Percentiles rank a stretch among this genome's conserved stretches.
These are phyloP conservation scores for Cetonia aurata DNA, from an alignment of 2,888 invertebrate genomes.

Conservation along the genomic window DNA sequence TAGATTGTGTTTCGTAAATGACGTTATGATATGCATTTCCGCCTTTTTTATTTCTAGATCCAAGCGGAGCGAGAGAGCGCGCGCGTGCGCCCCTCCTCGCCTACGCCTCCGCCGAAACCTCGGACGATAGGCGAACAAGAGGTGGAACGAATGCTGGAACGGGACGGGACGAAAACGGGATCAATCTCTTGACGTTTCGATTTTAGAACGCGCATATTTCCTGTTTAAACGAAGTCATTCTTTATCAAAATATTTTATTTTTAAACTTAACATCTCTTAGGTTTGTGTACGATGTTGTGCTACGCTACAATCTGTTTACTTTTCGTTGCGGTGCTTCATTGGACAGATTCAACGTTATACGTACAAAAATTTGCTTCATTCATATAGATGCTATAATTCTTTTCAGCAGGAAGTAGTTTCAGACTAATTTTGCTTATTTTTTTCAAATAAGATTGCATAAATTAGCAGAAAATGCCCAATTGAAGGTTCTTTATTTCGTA, in stretches of 20 bases:
- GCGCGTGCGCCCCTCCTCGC: constrained; percentile 3
- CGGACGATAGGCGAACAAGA: constrained; percentile 11
- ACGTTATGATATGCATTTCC: constrained; percentile 42
- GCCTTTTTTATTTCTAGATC: constrained; percentile 36
- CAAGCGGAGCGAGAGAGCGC: constrained; percentile 4
- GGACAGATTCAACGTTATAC: too few species aligned
- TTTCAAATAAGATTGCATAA: too few species aligned
- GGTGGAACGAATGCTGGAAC: constrained; percentile 15
- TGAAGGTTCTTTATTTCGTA: too few species aligned
- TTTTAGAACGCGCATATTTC: constrained; percentile 39
- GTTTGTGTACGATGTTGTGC: constrained; percentile 25
- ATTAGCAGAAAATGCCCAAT: too few species aligned
- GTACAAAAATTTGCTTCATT: too few species aligned
- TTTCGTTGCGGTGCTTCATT: too few species aligned
- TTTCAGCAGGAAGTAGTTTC: too few species aligned
- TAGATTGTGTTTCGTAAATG: constrained; percentile 43
- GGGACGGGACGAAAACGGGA: constrained; percentile 35
- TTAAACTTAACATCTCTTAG: constrained; percentile 38
- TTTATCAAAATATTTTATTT: constrained; percentile 42
- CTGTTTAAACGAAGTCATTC: constrained; percentile 41
- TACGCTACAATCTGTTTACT: constrained; percentile 3
- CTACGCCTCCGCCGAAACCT: constrained; percentile 28
- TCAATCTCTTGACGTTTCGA: constrained; percentile 38
- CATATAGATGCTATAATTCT: too few species aligned
- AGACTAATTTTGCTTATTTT: too few species aligned